Base-by-base conservation (phyloP, 1,140 invertebrate species). In the Panulirus ornatus region DNA sequence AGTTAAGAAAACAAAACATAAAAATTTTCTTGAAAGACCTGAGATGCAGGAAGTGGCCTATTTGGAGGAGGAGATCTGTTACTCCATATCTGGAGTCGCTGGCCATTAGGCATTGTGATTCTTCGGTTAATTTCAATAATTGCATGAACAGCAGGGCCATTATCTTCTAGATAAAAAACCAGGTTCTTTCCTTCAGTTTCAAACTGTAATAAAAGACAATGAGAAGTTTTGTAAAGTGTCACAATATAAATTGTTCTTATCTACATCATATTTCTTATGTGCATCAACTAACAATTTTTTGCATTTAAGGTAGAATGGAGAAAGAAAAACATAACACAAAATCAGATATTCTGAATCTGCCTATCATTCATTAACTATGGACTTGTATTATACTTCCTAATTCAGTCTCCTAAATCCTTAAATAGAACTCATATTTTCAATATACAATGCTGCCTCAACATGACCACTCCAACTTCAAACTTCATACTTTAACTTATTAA, bases 161-260 rank as follows among this genome's bases (percentile, higher is more conserved):
- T 89, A 73, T 89, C 87, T 54, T 89, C 87, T 44, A 89, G 38
- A 66, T 89, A 89, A 40, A 89, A 89, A 22, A 89, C 87, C 11
- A 82, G 63, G 36, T 51, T 75, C 44, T n/a, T 82, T 11, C 87
- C 79, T 36, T 89, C 87, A 22, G 47, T 30, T 54, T 89, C 87
- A 83, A 36, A 89, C 87, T 89, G 66, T 22, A 83, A 40, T 16
- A 71, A 22, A 70, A 9, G n/a, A 76, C n/a, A n/a, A n/a, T n/a
- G n/a, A n/a, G n/a, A n/a, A n/a, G n/a, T 22, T 54, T 9, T 54
- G 22, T 54, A 9, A 54, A 11, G 22, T 54, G 9, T 54, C 9
- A 11, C 9, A 11, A 54, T 11, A 54, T 9, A 11, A 11, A 54
- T 54, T 22, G 22, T 54, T 11, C 51, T 54, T 54, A 54, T 54